Percentiles rank a stretch among this genome's conserved stretches.
These are phyloP conservation scores for Petrolisthes manimaculis DNA, from an alignment of 2,888 invertebrate genomes.

Conservation along the genomic window DNA sequence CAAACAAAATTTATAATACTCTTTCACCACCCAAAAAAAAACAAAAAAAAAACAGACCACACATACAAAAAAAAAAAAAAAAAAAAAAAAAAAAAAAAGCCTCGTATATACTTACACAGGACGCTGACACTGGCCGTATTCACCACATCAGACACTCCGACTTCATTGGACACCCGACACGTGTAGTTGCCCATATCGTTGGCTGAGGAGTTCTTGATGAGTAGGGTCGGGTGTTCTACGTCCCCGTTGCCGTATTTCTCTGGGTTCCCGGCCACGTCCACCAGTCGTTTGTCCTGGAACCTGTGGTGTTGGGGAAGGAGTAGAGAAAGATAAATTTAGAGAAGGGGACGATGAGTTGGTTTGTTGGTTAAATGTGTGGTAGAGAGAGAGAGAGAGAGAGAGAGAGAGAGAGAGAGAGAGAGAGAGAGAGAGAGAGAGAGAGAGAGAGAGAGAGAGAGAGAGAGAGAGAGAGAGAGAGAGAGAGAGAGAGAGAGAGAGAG, in stretches of 20 bases:
- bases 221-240: slow-evolving; percentile 80
- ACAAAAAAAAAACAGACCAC: not conserved
- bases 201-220: slow-evolving; percentile 81
- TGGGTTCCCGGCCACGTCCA: slow-evolving; percentile 66
- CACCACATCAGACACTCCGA: slow-evolving; percentile 80
- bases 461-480: not conserved
- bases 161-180: slow-evolving; percentile 83
- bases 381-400: not conserved
- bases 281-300: slow-evolving; percentile 68
- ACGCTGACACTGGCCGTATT: slow-evolving; percentile 83
- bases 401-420: not conserved
- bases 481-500: not conserved
- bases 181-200: slow-evolving; percentile 88
- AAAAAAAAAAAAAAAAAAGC: no score
- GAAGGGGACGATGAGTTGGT: not conserved
- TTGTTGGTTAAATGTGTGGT: not conserved
- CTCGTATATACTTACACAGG: slow-evolving; percentile 81
- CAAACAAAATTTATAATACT: not conserved
- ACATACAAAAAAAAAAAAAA: not conserved
- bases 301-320: slow-evolving; percentile 64
- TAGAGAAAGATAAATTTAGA: not conserved
- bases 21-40: not conserved
- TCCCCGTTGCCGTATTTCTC: slow-evolving; percentile 83
- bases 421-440: slow-evolving; percentile 23
- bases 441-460: slow-evolving; percentile 18